Base-by-base conservation (phyloP, 2,797 vertebrate genomes). In the Aeoliscus strigatus region DNA sequence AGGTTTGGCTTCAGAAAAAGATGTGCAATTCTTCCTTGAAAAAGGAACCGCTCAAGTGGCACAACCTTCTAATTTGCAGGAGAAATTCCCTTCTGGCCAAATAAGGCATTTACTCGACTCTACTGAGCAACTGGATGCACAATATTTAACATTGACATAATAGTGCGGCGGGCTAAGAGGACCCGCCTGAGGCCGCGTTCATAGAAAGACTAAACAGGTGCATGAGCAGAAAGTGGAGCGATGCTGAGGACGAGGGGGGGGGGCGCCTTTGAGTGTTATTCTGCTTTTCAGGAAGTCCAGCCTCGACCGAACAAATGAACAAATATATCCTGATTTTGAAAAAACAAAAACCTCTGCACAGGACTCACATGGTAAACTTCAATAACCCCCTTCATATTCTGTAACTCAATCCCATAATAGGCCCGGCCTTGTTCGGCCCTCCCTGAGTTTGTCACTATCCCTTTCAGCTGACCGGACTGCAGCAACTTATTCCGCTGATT, bases 401-500 rank as follows among this genome's bases (percentile, higher is more conserved):
- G 18, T 29, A 67, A 53, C 51, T 49, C 14, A 30, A 38, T 15
- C 49, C 34, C 32, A 53, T 45, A 67, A 54, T 39, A 55, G 30
- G 45, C 13, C 42, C 10, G 28, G 37, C 41, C 60, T 61, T 47
- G 42, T 51, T 47, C 39, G 67, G 44, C 37, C 56, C 64, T 45
- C 8, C 1, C 45, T 3, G 6, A 21, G 34, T 66, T 47, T 40
- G 15, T 12, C 31, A 28, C 42, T 53, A 54, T 77, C 53, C 51
- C 44, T 70, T 74, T 78, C 69, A 82, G 74, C 60, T 73, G 65
- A 70, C 48, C 13, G 32, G 23, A 37, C 55, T 21, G 29, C 40
- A 44, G 30, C 37, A 42, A 46, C 49, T 79, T 76, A 66, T 75
- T 77, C 66, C 27, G 10, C 67, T 73, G 55, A 70, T 71, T 73